Evolutionary conservation across 2,888 invertebrate genomes (phyloP), one percentile per base, ranked within the genome.

Genomic region (Hecatera dysodea): DNA sequence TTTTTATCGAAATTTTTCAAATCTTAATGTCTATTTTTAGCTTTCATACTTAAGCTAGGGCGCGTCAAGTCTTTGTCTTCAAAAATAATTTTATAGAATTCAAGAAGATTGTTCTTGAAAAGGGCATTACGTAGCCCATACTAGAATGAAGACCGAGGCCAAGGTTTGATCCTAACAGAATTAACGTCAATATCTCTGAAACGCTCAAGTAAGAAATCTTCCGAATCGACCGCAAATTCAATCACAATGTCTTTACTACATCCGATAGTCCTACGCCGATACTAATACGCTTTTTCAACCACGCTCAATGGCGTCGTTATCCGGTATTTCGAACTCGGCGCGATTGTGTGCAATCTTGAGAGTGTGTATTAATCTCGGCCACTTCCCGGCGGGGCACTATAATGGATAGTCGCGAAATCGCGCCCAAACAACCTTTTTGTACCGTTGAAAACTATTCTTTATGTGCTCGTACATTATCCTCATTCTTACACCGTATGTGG

Each of bases 401-500:
- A 92, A 90, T 88, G 86, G 89, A 90, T 90, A 81, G 88, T 77
- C 65, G 56, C 68, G 80, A 87, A 85, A 88, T 88, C 75, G 85
- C 78, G 79, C 81, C 82, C 78, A 84, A 89, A 88, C 87, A 78
- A 79, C 85, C 84, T 84, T 79, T 82, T 82, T 85, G 84, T 87
- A 86, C 82, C 82, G 85, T 84, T 83, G 83, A 83, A 82, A 87
- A 87, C 87, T 85, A 83, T 88, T 85, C 80, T 81, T 76, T 86
- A 82, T 71, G 78, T 65, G 61, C 53, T 69, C 75, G 60, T 75
- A 69, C 53, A 62, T 82, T 78, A 75, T 73, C 53, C 63, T 55
- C 24, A 22, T 60, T 48, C 27, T 33, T 53, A 17, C 17, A 50
- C 27, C 46, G 27, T 59, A 11, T 44, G 53, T 65, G 57, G 6